Conservation (phyloP, 2,888 invertebrate species). For the Scelioninae gen. 1 region DNA sequence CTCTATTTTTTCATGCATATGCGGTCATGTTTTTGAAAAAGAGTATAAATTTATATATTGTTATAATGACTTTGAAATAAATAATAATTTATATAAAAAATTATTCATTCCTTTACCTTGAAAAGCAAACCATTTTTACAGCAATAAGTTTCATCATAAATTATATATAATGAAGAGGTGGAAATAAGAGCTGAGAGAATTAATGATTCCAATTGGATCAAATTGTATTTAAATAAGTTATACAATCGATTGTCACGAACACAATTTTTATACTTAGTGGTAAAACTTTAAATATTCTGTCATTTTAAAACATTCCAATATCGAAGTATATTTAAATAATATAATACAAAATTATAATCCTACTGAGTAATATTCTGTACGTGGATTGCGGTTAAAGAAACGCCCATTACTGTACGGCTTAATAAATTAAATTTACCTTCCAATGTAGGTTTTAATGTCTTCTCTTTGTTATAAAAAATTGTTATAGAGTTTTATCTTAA, state of each 20-base stretch:
- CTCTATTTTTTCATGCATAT: too few species aligned
- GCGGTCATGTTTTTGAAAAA: too few species aligned
- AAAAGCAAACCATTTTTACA: not conserved
- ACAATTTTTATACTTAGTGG: not conserved
- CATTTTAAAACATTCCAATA: not conserved
- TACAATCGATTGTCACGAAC: not conserved
- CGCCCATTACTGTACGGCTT: constrained; percentile 33
- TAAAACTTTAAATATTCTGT: not conserved
- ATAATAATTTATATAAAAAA: too few species aligned
- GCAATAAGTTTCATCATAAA: constrained; percentile 23
- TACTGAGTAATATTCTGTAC: constrained; percentile 16
- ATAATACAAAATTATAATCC: constrained; percentile 6
- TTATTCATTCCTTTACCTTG: too few species aligned
- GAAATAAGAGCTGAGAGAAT: not conserved
- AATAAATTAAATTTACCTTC: constrained; percentile 44
- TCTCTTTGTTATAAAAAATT: constrained; percentile 15
- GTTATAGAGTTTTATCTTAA: constrained; percentile 1
- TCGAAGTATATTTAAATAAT: not conserved
- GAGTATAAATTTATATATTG: too few species aligned
- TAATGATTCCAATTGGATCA: not conserved
- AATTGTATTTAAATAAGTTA: constrained; percentile 2
- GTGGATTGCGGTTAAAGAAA: constrained; percentile 26
- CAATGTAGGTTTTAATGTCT: constrained; percentile 27
- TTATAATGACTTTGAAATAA: too few species aligned
- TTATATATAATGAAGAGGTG: constrained; percentile 14